Evolutionary conservation across 1,140 invertebrate genomes (phyloP).

Genomic region (Leptoteleia sp.): DNA sequence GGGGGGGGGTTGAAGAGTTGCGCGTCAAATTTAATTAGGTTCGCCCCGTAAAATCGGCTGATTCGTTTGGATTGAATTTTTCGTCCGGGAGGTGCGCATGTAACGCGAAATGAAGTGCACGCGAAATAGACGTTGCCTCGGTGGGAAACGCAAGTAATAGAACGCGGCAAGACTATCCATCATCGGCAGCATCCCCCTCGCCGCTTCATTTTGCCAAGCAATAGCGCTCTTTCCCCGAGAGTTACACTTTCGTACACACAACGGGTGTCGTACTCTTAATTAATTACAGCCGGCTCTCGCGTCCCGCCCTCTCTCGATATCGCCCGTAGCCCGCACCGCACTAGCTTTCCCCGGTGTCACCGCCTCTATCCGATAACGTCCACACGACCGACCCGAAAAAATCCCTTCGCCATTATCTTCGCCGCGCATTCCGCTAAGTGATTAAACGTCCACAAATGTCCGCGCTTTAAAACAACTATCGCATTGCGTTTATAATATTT

Average conservation of each 20-base stretch:
- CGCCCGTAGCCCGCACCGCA: conserved; percentile 35
- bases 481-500: conserved; percentile 5
- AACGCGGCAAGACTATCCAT: conserved; percentile 62
- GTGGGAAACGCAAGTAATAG: conserved; percentile 52
- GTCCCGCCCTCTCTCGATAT: conserved; percentile 58
- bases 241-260: conserved; percentile 71
- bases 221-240: conserved; percentile 67
- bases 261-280: conserved; percentile 71
- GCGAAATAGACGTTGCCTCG: conserved; percentile 43
- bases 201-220: conserved; percentile 67
- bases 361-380: conserved; percentile 52
- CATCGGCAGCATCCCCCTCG: conserved; percentile 58
- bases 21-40: conserved; percentile 35
- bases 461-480: conserved; percentile 11
- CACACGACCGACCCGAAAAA: conserved; percentile 14
- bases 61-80: conserved; percentile 59
- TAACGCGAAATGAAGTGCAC: conserved; percentile 53
- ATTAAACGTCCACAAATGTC: conserved; percentile 11
- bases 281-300: conserved; percentile 69
- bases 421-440: background rate
- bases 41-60: conserved; percentile 36
- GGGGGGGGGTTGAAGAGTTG: no score
- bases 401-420: conserved; percentile 31
- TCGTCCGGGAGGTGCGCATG: conserved; percentile 39
- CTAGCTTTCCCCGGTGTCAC: conserved; percentile 20